Evolutionary conservation across 2,888 invertebrate species (phyloP).

Genomic region (Drosophila peninsularis): DNA sequence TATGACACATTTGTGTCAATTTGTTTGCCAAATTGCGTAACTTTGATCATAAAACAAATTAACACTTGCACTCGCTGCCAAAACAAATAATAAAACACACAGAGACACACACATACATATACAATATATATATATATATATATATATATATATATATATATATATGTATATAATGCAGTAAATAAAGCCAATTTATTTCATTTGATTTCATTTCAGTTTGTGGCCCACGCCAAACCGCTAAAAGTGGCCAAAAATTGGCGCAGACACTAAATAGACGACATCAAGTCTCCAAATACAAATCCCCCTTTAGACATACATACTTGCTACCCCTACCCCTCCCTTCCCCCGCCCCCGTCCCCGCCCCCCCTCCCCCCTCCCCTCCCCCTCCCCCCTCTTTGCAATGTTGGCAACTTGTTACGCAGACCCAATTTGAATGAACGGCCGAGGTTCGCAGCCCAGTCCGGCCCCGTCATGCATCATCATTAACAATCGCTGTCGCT

Average conservation of each 20-base stretch:
- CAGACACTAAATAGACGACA: constrained; percentile 58
- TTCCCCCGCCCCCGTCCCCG: not conserved
- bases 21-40: constrained; percentile 18
- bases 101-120: not conserved
- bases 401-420: constrained; percentile 63
- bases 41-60: constrained; percentile 69
- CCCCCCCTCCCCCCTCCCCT: constrained; percentile 8
- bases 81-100: constrained; percentile 25
- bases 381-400: not conserved
- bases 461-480: constrained; percentile 29
- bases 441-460: constrained; percentile 30
- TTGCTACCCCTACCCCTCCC: not conserved
- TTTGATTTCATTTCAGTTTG: constrained; percentile 38
- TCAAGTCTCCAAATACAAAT: constrained; percentile 51
- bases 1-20: constrained; percentile 46
- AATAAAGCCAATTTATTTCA: constrained; percentile 51
- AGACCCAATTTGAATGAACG: constrained; percentile 42
- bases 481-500: constrained; percentile 35
- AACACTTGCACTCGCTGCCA: constrained; percentile 73
- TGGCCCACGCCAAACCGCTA: constrained; percentile 61
- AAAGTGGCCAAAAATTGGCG: constrained; percentile 45
- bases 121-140: not conserved
- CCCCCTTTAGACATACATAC: not conserved
- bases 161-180: not conserved
- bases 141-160: not conserved